Conservation (phyloP, 2,113 vertebrate species). For the Corvus cornix region DNA sequence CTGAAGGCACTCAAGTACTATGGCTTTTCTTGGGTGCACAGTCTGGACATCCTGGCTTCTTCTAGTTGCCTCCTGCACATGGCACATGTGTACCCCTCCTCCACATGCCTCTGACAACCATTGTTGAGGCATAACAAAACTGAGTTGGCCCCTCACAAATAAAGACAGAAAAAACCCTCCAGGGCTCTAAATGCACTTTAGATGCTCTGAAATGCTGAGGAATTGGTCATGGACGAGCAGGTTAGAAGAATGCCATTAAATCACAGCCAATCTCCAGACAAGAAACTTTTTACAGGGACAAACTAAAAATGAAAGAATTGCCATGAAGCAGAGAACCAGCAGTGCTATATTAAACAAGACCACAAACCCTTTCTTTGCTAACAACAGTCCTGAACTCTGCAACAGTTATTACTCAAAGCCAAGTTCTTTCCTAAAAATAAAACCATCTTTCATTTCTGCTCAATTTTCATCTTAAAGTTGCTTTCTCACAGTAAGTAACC, state of each 20-base stretch:
- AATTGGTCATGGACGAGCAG: neutral
- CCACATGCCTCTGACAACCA: neutral
- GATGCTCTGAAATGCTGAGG: neutral
- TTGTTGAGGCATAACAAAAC: neutral
- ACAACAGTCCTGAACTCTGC: neutral
- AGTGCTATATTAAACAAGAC: neutral
- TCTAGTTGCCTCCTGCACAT: too few relatives aligned
- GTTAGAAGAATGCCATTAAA: constrained; percentile 11
- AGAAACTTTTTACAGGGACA: neutral
- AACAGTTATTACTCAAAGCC: neutral
- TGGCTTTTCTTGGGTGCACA: neutral
- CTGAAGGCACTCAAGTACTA: neutral
- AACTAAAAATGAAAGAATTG: neutral
- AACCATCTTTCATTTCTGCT: neutral
- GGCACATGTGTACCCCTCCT: neutral
- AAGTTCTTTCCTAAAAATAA: neutral
- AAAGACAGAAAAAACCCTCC: neutral
- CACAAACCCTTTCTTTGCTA: neutral
- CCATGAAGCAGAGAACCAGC: neutral
- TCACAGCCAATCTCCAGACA: neutral
- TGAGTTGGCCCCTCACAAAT: neutral
- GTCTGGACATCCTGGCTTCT: neutral
- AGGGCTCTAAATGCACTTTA: neutral
- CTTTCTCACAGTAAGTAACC: neutral
- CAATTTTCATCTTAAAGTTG: neutral